These are phyloP conservation scores for Anastrepha ludens DNA, from an alignment of 1,140 invertebrate species.

Conservation along the genomic window DNA sequence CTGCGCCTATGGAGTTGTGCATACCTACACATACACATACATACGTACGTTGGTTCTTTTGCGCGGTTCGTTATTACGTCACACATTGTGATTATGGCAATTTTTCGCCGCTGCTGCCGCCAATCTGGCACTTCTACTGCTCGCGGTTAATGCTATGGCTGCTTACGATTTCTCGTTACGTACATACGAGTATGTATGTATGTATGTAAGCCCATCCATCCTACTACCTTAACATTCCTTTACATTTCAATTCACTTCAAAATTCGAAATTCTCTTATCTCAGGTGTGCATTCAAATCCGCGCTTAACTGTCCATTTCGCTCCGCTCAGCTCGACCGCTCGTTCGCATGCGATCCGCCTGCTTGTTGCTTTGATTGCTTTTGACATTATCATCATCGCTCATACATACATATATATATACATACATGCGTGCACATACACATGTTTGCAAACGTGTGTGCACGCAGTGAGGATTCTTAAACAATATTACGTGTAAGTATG, in stretches of 20 bases:
- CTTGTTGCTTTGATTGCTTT: neutral
- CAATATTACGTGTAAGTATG: no score
- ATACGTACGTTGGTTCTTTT: neutral
- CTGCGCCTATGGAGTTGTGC: neutral
- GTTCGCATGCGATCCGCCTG: neutral
- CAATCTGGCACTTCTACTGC: neutral
- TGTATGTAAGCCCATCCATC: neutral
- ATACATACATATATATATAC: neutral
- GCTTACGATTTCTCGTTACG: neutral
- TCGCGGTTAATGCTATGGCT: neutral
- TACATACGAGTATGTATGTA: neutral
- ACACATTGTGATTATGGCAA: neutral
- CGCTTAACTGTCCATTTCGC: neutral
- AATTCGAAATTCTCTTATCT: constrained; percentile 20
- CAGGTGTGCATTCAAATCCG: neutral
- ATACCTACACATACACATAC: neutral
- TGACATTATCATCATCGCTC: neutral
- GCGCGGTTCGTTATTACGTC: constrained; percentile 12
- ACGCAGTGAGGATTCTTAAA: no score
- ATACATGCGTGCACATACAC: neutral
- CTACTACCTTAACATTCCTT: neutral
- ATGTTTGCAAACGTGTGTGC: no score
- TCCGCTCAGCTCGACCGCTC: neutral
- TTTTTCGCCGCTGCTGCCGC: neutral
- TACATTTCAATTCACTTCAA: neutral